Conservation (phyloP, 1,140 invertebrate genomes). For the Pissodes strobi region DNA sequence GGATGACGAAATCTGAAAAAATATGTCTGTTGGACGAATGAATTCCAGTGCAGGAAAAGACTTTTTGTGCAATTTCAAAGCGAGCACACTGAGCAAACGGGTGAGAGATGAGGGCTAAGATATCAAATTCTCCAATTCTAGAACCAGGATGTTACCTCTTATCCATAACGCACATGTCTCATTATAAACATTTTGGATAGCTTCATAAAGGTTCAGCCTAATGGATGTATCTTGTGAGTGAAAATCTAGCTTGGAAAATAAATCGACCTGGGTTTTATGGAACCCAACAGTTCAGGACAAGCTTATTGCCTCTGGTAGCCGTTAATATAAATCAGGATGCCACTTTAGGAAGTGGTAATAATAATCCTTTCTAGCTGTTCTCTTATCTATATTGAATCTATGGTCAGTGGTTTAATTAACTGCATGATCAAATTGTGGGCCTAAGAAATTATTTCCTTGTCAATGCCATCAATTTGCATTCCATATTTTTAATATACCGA, state of each 20-base stretch:
- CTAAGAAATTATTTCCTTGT: neutral
- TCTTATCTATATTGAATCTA: neutral
- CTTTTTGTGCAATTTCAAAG: neutral
- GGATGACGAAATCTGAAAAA: neutral
- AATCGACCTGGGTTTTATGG: too few relatives aligned
- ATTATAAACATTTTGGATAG: too few relatives aligned
- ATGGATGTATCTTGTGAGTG: too few relatives aligned
- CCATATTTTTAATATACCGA: neutral
- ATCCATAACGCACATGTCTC: too few relatives aligned
- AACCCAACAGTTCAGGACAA: neutral
- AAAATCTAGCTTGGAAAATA: too few relatives aligned
- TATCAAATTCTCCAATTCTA: too few relatives aligned
- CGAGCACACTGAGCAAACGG: neutral
- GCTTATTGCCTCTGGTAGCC: neutral
- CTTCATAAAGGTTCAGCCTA: too few relatives aligned
- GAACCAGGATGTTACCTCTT: too few relatives aligned
- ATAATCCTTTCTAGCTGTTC: neutral
- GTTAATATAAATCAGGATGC: neutral
- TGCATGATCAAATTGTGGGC: neutral
- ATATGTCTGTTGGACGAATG: neutral
- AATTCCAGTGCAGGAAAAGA: neutral
- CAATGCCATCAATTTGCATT: too few relatives aligned
- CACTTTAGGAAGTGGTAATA: neutral
- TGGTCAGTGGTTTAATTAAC: neutral
- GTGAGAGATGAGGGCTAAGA: neutral